A percentile compares a stretch with the other conserved stretches of the same genome.
phyloP scores from a whole-genome alignment of 2,797 vertebrate genomes.

The Streptopelia turtur region DNA sequence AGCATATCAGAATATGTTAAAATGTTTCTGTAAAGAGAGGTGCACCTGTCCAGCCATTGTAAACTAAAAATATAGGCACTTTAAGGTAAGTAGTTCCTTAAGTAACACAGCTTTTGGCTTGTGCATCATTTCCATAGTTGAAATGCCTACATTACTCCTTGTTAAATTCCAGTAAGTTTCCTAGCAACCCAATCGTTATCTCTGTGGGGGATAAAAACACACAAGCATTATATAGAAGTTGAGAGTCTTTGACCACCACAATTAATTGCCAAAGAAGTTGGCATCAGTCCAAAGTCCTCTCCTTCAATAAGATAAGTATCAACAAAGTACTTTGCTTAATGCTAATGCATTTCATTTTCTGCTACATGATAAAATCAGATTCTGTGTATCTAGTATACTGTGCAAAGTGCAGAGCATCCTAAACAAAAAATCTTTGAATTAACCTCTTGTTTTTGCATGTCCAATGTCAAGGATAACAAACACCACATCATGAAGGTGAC shows the following conservation, averaged over 20 bases:
- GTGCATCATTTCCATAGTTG: not conserved
- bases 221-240: not conserved
- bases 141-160: not conserved
- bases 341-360: conserved; percentile 27
- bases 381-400: not conserved
- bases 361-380: not conserved
- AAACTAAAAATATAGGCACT: not conserved
- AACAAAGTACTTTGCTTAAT: conserved; percentile 13
- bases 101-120: not conserved
- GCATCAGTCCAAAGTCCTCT: not conserved
- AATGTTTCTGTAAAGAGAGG: not conserved
- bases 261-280: conserved; percentile 34
- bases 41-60: not conserved
- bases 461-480: conserved; percentile 33
- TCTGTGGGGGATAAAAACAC: conserved; percentile 24
- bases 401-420: conserved; percentile 1
- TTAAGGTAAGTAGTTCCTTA: not conserved
- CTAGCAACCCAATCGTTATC: conserved; percentile 44
- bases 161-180: conserved; percentile 38
- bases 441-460: conserved; percentile 7
- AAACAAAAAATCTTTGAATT: conserved; percentile 58
- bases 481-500: not conserved
- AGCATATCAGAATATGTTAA: not conserved
- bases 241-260: conserved; percentile 21
- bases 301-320: conserved; percentile 39